A percentile compares a stretch with the other conserved stretches of the same genome.
Conservation (phyloP, 2,113 vertebrate genomes). For the Symphodus melops region DNA sequence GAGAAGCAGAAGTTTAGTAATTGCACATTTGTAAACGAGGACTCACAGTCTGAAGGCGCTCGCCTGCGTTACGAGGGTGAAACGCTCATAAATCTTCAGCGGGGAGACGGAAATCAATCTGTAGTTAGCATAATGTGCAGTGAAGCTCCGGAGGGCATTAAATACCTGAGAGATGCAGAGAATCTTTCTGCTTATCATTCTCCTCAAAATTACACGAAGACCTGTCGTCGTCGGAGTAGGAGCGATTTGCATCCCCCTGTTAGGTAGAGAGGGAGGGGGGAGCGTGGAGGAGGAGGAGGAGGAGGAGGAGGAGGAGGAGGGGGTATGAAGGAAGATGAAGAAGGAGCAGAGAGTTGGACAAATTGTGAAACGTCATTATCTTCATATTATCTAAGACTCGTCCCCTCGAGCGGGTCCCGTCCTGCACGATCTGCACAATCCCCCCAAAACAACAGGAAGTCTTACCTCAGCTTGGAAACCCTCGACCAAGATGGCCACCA, state of each 20-base stretch:
- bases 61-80: background rate
- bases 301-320: background rate
- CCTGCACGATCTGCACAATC: too few species aligned
- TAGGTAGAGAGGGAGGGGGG: background rate
- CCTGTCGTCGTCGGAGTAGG: constrained; percentile 95
- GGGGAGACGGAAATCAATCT: background rate
- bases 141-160: constrained; percentile 2
- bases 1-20: background rate
- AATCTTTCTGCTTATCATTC: constrained; percentile 89
- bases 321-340: background rate
- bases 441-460: background rate
- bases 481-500: constrained; percentile 97
- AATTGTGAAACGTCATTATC: too few species aligned
- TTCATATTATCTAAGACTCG: too few species aligned
- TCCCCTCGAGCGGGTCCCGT: too few species aligned
- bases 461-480: constrained; percentile 98
- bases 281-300: background rate
- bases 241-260: constrained; percentile 96
- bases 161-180: constrained; percentile 87
- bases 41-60: background rate
- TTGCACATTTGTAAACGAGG: background rate
- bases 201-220: constrained; percentile 94
- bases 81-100: background rate
- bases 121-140: constrained; percentile 19
- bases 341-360: background rate